Base-by-base conservation (phyloP, 2,113 vertebrate genomes). In the Mesocricetus auratus region DNA sequence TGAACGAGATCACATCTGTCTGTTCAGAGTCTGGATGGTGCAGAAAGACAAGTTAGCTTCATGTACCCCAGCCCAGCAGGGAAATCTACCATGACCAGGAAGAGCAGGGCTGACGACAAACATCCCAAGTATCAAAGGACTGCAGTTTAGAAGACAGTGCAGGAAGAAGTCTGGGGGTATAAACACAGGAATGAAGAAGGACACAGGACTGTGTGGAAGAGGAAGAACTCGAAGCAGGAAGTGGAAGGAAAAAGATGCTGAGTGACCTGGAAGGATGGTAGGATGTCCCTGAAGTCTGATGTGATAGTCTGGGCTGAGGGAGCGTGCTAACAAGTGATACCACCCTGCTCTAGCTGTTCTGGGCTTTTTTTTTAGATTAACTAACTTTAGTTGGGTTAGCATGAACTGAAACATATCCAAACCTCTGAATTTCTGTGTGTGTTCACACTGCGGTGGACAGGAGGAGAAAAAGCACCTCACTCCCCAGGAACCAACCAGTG, bases 31-130 rank as follows among this genome's bases (percentile, higher is more conserved):
- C 75, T 69, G 58, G n/a, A 42, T 85, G 0, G 19, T 71, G n/a
- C 21, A 58, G 58, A 83, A 56, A 95, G 69, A 62, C 33, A 86
- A 75, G 47, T 24, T 83, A 11, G 22, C 12, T 5, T 12, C 60
- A 17, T 85, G 64, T 68, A 3, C 16, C 62, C 31, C 22, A 75
- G 39, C 29, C 13, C 26, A 82, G 33, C 24, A 22, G 17, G 39
- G 60, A 92, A 75, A 66, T n/a, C 16, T 50, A 81, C 29, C 31
- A 82, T 75, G 66, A 79, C 90, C 15, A 74, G 26, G 58, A 96
- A 47, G 24, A 77, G 53, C 31, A 16, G 45, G 45, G 29, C 33
- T 60, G 47, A n/a, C 58, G 42, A 45, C 66, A 22, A 53, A 82
- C 8, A 39, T 71, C 24, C 77, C 82, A 82, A 58, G 75, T 7